These are phyloP conservation scores for Cylloceria caligata DNA, from an alignment of 2,888 invertebrate genomes.

Conservation along the genomic window DNA sequence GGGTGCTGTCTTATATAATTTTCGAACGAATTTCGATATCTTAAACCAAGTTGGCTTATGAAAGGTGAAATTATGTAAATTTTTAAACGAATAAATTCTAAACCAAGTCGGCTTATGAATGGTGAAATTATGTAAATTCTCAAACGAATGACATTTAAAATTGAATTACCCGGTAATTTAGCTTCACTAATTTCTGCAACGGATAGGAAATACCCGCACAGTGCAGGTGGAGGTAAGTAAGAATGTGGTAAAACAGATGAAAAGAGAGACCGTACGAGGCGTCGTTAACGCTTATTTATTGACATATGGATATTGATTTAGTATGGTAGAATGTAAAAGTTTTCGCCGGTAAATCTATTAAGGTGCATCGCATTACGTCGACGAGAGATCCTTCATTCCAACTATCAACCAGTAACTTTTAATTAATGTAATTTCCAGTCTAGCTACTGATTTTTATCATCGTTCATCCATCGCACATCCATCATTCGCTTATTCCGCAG, in stretches of 20 bases:
- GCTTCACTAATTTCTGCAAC: conserved; percentile 28
- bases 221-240: conserved; percentile 31
- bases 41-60: conserved; percentile 22
- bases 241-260: conserved; percentile 35
- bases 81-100: neutral
- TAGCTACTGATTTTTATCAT: neutral
- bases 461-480: conserved; percentile 3
- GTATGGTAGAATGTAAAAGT: conserved; percentile 8
- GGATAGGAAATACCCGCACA: conserved; percentile 1
- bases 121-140: conserved; percentile 14
- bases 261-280: neutral
- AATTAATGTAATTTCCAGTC: conserved; percentile 32
- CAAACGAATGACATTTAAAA: conserved; percentile 7
- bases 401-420: conserved; percentile 24
- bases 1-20: conserved; percentile 44
- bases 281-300: conserved; percentile 22
- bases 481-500: neutral
- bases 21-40: conserved; percentile 41
- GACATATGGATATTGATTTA: conserved; percentile 52
- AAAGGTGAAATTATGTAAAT: conserved; percentile 23
- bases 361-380: neutral
- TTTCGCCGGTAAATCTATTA: neutral
- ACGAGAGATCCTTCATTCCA: neutral
- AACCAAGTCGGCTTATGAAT: conserved; percentile 23
- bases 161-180: conserved; percentile 14